phyloP scores from a whole-genome alignment of 2,888 invertebrate species.

The Drosophila multiciliata region DNA sequence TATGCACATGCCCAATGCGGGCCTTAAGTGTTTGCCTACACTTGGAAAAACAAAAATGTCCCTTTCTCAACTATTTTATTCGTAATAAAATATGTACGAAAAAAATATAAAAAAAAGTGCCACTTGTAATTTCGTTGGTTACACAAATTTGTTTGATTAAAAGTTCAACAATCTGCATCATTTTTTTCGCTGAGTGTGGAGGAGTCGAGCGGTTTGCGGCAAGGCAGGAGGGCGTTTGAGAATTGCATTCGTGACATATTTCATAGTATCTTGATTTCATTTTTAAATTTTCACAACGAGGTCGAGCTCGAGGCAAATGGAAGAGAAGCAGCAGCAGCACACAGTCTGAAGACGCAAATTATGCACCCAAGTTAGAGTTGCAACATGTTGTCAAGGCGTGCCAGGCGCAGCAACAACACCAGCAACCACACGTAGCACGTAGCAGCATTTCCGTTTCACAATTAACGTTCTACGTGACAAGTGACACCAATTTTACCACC shows the following conservation, averaged over 20 bases:
- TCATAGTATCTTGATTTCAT: conserved; percentile 74
- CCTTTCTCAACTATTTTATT: not conserved
- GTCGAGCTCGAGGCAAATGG: conserved; percentile 18
- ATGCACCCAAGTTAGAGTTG: conserved; percentile 60
- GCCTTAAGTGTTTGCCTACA: conserved; percentile 43
- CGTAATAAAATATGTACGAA: too few species aligned
- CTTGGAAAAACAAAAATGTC: not conserved
- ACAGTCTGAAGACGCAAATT: conserved; percentile 65
- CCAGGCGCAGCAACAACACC: conserved; percentile 35
- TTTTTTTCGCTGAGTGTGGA: not conserved
- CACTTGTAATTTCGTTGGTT: not conserved
- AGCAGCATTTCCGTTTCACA: conserved; percentile 77
- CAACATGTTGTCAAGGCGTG: conserved; percentile 74
- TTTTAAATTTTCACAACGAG: conserved; percentile 75
- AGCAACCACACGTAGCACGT: conserved; percentile 50
- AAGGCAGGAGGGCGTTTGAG: conserved; percentile 7
- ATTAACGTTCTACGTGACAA: conserved; percentile 82
- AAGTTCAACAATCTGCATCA: not conserved
- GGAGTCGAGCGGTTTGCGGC: not conserved
- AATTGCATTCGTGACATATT: conserved; percentile 77
- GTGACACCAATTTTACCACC: conserved; percentile 83
- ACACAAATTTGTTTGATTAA: not conserved
- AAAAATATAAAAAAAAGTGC: not conserved
- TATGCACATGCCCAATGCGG: conserved; percentile 74
- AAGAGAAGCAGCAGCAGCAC: conserved; percentile 38